These are phyloP conservation scores for Apis cerana DNA, from an alignment of 1,140 invertebrate species.

Conservation along the genomic window DNA sequence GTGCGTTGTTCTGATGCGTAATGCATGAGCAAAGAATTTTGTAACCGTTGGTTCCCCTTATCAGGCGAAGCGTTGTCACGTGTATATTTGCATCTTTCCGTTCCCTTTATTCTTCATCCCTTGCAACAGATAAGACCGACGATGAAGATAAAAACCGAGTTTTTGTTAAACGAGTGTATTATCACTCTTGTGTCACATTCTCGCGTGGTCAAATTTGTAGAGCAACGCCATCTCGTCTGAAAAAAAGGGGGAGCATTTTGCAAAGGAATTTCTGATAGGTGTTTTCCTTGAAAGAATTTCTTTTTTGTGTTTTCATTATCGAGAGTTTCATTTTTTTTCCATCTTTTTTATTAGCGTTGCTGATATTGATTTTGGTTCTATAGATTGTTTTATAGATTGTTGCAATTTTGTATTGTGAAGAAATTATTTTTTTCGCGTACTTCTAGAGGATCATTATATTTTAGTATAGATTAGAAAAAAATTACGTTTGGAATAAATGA, in stretches of 20 bases:
- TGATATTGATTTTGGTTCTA: too few relatives aligned
- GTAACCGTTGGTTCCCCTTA: constrained; percentile 46
- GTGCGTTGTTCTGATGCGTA: constrained; percentile 55
- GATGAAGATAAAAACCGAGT: background rate
- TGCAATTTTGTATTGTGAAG: too few relatives aligned
- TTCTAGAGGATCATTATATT: background rate
- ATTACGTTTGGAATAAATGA: background rate
- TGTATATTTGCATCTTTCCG: constrained; percentile 33
- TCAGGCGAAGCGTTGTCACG: constrained; percentile 50
- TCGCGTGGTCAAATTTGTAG: background rate
- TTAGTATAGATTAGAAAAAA: too few relatives aligned
- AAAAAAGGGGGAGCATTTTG: background rate
- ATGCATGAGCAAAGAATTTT: constrained; percentile 52
- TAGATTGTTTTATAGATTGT: too few relatives aligned
- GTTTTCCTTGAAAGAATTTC: too few relatives aligned
- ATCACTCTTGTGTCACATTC: background rate
- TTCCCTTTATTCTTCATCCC: constrained; percentile 13
- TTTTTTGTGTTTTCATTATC: too few relatives aligned
- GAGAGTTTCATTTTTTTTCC: too few relatives aligned
- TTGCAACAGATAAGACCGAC: constrained; percentile 20
- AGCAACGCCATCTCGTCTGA: background rate
- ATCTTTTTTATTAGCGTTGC: too few relatives aligned
- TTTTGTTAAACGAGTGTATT: background rate
- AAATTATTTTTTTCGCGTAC: too few relatives aligned
- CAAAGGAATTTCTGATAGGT: too few relatives aligned